Base-by-base conservation (phyloP, 2,888 invertebrate species). In the Eupithecia dodoneata region DNA sequence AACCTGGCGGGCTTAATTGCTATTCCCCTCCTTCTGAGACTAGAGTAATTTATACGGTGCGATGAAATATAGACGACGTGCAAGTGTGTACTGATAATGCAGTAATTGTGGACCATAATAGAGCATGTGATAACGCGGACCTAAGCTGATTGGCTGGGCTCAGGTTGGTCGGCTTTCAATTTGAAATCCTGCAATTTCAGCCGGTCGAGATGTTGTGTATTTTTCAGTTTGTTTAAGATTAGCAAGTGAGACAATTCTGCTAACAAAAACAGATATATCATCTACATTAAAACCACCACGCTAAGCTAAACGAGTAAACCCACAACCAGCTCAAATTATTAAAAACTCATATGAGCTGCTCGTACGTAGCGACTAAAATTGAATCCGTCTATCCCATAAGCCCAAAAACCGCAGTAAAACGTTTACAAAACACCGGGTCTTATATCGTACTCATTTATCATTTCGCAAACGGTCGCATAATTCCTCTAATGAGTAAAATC, bases 401-500 rank as follows among this genome's bases (percentile, higher is more conserved):
- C 87, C 84, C 84, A 85, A 87, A 89, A 89, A 86, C 88, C 84
- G 82, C 87, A 86, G 87, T 88, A 89, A 89, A 91, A 89, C 87
- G 88, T 91, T 90, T 89, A 90, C 91, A 90, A 91, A 93, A 91
- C 88, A 87, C 85, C 86, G 87, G 86, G 83, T 86, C 88, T 90
- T 90, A 90, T 87, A 87, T 88, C 88, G 84, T 86, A 89, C 88
- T 89, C 92, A 93, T 94, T 93, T 93, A 94, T 94, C 94, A 94
- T 94, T 92, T 93, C 84, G 87, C 88, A 90, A 93, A 92, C 91
- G 91, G 90, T 90, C 91, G 89, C 90, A 90, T 93, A 93, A 94
- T 92, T 92, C 91, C 93, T 91, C 91, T 94, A 94, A 94, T 94
- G 94, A 93, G 94, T 93, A 93, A 92, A 94, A 94, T 94, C 94